These are phyloP conservation scores for Caenorhabditis imperialis DNA, from an alignment of 2,888 invertebrate genomes.

Conservation along the genomic window DNA sequence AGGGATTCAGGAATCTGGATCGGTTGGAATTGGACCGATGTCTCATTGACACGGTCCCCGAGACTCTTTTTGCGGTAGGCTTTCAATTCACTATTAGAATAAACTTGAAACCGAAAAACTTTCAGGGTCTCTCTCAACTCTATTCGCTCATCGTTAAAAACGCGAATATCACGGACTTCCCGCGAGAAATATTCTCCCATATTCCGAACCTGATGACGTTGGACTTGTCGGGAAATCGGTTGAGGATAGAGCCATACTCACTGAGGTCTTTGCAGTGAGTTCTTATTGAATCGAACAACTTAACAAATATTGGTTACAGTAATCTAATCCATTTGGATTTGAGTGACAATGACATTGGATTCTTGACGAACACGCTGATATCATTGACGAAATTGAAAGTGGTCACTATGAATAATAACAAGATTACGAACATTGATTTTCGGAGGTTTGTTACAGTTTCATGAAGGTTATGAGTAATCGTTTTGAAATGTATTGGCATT, in stretches of 20 bases:
- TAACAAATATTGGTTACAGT: slow-evolving; percentile 32
- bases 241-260: slow-evolving; percentile 66
- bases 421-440: slow-evolving; percentile 66
- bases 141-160: slow-evolving; percentile 69
- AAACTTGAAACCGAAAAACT: not conserved
- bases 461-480: no score
- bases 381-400: slow-evolving; percentile 59
- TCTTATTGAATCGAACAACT: not conserved
- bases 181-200: slow-evolving; percentile 63
- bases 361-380: slow-evolving; percentile 65
- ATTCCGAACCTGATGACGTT: slow-evolving; percentile 70
- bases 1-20: slow-evolving; percentile 68
- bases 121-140: slow-evolving; percentile 67
- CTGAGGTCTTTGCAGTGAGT: slow-evolving; percentile 58
- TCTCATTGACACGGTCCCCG: slow-evolving; percentile 58
- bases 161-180: slow-evolving; percentile 64
- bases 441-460: slow-evolving; percentile 52
- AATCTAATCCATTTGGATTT: slow-evolving; percentile 68
- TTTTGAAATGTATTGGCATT: not conserved
- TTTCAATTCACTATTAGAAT: not conserved
- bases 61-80: slow-evolving; percentile 61
- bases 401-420: slow-evolving; percentile 62
- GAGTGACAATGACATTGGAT: slow-evolving; percentile 63
- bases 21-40: slow-evolving; percentile 70
- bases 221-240: slow-evolving; percentile 67